A percentile compares a stretch with the other conserved stretches of the same genome.
Evolutionary conservation across 2,888 invertebrate species (phyloP).

Genomic region (Athrips mouffetella): DNA sequence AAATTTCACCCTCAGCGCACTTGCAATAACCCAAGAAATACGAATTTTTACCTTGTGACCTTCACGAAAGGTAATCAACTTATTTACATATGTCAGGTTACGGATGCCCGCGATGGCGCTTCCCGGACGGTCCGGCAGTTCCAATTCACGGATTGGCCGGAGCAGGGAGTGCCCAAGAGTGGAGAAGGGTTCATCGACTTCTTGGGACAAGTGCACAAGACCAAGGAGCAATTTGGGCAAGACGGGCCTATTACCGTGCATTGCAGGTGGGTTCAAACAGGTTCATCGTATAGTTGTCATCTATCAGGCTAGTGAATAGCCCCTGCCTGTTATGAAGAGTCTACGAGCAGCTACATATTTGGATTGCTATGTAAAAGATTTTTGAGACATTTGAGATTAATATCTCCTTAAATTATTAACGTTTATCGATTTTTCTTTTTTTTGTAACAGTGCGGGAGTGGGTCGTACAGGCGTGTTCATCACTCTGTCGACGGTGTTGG

Average conservation of each 20-base stretch:
- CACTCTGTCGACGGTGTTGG: constrained; percentile 97
- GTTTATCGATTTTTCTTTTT: not conserved
- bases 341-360: no score
- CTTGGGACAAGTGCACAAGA: constrained; percentile 99
- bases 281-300: not conserved
- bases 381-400: no score
- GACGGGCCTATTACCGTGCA: constrained; percentile 99
- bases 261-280: constrained; percentile 82
- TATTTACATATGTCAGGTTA: no score
- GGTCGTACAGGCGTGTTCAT: constrained; percentile 99
- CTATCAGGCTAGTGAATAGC: no score
- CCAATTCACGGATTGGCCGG: constrained; percentile 98
- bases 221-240: constrained; percentile 99
- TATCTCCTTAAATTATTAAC: no score
- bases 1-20: no score
- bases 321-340: no score
- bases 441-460: constrained; percentile 90
- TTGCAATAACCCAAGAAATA: no score
- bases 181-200: constrained; percentile 99
- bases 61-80: no score
- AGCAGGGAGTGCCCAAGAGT: constrained; percentile 97
- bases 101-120: constrained; percentile 97
- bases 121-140: constrained; percentile 97
- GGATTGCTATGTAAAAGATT: no score
- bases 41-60: no score